These are phyloP conservation scores for Phalloptychus januarius DNA, from an alignment of 2,797 vertebrate genomes.

Conservation along the genomic window DNA sequence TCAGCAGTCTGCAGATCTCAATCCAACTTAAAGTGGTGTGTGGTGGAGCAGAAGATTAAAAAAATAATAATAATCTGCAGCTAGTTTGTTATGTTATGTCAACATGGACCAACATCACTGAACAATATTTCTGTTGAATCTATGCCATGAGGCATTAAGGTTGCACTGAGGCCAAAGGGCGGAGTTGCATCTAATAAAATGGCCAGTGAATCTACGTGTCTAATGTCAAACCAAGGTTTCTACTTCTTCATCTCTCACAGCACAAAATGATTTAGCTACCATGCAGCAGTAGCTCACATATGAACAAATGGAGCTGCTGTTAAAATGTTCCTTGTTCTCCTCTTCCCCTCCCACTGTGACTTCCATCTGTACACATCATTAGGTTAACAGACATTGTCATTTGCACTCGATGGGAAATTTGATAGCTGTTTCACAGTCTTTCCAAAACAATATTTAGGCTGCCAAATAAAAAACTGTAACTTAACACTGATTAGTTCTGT, in stretches of 20 bases:
- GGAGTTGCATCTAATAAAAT: neutral
- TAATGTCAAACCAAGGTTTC: neutral
- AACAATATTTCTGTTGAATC: neutral
- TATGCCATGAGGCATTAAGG: neutral
- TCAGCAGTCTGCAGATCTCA: neutral
- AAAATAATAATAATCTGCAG: neutral
- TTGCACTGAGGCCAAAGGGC: neutral
- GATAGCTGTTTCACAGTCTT: constrained; percentile 18
- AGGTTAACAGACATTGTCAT: constrained; percentile 15
- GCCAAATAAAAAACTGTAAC: neutral
- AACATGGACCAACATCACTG: neutral
- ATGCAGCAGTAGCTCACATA: neutral
- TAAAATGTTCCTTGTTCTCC: constrained; percentile 1
- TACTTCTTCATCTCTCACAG: neutral
- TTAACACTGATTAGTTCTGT: neutral
- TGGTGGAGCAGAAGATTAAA: neutral
- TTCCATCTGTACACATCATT: constrained; percentile 24
- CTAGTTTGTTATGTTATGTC: neutral
- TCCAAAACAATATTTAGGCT: constrained; percentile 8
- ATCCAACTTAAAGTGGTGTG: neutral
- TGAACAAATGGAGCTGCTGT: constrained; percentile 3
- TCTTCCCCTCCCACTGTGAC: constrained; percentile 12
- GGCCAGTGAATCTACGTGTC: neutral
- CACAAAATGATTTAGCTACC: neutral
- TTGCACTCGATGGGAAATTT: constrained; percentile 23